Conservation (phyloP, 1,140 invertebrate genomes). For the Branchinecta lindahli region DNA sequence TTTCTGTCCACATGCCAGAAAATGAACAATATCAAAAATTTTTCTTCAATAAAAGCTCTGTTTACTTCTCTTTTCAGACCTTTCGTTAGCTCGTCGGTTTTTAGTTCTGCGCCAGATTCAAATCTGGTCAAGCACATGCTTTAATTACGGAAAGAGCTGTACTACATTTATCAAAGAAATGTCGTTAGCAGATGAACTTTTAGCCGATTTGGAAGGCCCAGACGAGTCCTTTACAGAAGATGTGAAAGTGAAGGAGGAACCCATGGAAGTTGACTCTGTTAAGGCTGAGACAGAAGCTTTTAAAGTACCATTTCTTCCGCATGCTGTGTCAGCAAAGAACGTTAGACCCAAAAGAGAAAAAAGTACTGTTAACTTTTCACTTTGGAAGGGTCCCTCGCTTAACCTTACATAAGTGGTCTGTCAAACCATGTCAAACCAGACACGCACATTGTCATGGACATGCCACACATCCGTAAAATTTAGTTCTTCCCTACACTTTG, state of each 20-base stretch:
- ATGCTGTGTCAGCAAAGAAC: neutral
- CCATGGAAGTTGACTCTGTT: neutral
- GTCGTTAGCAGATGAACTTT: neutral
- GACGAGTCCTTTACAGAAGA: neutral
- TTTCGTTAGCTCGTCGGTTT: too few relatives aligned
- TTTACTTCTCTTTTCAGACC: too few relatives aligned
- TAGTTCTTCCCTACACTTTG: too few relatives aligned
- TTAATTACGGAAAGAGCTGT: too few relatives aligned
- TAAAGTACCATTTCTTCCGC: neutral
- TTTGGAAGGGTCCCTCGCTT: neutral
- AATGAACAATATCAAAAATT: too few relatives aligned
- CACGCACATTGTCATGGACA: too few relatives aligned
- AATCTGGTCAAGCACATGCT: too few relatives aligned
- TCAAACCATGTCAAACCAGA: too few relatives aligned
- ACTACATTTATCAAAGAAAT: neutral
- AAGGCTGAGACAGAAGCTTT: neutral
- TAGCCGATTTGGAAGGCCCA: neutral
- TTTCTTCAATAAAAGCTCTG: too few relatives aligned
- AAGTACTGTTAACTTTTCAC: neutral
- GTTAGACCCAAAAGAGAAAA: neutral
- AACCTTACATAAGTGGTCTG: neutral
- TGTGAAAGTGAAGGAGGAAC: neutral
- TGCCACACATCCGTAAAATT: too few relatives aligned
- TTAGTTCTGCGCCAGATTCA: too few relatives aligned
- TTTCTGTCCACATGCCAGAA: too few relatives aligned